A percentile compares a stretch with the other conserved stretches of the same genome.
These are phyloP conservation scores for Coecobrya sp. DNA, from an alignment of 2,888 invertebrate genomes.

Conservation along the genomic window DNA sequence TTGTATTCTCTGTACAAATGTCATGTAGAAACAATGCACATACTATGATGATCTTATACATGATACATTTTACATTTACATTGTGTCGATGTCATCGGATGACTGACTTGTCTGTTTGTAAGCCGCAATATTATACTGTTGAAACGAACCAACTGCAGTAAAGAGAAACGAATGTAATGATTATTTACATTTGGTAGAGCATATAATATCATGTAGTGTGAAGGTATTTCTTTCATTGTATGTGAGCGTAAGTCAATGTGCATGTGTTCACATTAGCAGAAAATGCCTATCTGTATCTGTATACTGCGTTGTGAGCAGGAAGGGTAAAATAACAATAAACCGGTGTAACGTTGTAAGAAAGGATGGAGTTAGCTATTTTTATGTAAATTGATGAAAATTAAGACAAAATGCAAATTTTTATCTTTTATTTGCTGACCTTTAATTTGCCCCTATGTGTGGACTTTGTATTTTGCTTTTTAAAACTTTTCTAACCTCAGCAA, in stretches of 20 bases:
- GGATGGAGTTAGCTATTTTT: too few relatives aligned
- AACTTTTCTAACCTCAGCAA: too few relatives aligned
- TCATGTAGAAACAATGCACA: conserved; percentile 40
- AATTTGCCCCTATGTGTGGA: too few relatives aligned
- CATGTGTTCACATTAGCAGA: conserved; percentile 13
- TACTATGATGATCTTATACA: background rate
- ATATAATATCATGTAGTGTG: background rate
- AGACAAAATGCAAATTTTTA: too few relatives aligned
- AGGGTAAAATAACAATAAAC: too few relatives aligned
- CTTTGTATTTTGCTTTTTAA: too few relatives aligned
- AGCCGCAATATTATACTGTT: background rate
- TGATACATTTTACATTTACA: background rate
- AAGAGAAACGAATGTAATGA: conserved; percentile 16
- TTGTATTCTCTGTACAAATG: conserved; percentile 1
- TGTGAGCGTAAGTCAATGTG: background rate
- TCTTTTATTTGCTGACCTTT: too few relatives aligned
- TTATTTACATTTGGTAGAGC: background rate
- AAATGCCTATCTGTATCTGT: background rate
- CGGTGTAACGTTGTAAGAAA: too few relatives aligned
- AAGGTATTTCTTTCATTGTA: background rate
- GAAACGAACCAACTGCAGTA: background rate
- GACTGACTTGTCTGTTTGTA: background rate
- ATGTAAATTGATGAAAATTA: too few relatives aligned
- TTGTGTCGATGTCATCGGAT: conserved; percentile 13
- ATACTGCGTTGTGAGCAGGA: too few relatives aligned